Conservation (phyloP, 2,113 vertebrate genomes). For the Amblyornis subalaris region DNA sequence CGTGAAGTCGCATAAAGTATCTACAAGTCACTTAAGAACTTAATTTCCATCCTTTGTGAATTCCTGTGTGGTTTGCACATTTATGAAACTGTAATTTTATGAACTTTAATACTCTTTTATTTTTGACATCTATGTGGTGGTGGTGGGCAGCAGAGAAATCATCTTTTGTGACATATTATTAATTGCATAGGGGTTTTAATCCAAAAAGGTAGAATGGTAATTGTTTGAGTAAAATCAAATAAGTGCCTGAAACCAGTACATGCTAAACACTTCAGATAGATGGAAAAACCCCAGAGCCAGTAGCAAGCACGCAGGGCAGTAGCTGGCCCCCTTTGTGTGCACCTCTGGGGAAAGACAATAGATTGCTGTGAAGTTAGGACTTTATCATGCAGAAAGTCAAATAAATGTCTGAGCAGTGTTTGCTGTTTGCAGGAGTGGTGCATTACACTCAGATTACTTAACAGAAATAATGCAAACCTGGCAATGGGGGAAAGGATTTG, state of each 20-base stretch:
- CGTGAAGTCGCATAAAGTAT: not conserved
- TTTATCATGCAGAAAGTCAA: conserved; percentile 33
- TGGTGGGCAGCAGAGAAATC: not conserved
- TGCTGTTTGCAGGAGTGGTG: conserved; percentile 47
- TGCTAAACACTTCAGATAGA: not conserved
- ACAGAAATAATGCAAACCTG: not conserved
- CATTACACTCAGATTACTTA: not conserved
- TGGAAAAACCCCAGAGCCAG: not conserved
- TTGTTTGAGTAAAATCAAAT: not conserved
- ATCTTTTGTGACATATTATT: not conserved
- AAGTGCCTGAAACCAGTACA: not conserved
- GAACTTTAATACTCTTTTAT: not conserved
- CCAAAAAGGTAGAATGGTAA: not conserved
- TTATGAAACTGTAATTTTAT: not conserved
- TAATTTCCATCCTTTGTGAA: not conserved
- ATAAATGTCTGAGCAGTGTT: conserved; percentile 9
- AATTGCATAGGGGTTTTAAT: not conserved
- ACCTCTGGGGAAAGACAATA: not conserved
- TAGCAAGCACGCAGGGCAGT: not conserved
- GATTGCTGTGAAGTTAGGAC: not conserved
- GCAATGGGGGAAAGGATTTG: not conserved
- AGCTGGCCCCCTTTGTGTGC: not conserved
- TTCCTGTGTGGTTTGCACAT: not conserved
- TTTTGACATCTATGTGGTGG: not conserved
- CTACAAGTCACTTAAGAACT: not conserved